These are phyloP conservation scores for Lamprologus sp. DNA, from an alignment of 2,113 vertebrate genomes.

Conservation along the genomic window DNA sequence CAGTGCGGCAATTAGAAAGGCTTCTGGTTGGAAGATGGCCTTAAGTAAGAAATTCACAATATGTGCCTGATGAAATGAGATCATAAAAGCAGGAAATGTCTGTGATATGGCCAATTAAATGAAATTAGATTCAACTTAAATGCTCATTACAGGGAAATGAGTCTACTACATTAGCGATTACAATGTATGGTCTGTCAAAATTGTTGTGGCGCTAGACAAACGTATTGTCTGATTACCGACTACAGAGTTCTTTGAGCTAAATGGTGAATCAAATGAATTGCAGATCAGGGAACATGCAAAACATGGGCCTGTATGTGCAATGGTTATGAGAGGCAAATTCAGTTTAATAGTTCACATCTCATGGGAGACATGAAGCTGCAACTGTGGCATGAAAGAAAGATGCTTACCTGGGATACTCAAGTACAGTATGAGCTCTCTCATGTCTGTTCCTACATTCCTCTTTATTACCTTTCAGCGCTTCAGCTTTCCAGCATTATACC, in stretches of 20 bases:
- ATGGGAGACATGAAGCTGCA: background rate
- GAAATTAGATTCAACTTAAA: slow-evolving; percentile 15
- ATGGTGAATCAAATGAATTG: background rate
- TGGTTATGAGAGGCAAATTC: background rate
- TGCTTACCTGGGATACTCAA: background rate
- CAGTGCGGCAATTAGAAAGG: slow-evolving; percentile 19
- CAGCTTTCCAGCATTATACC: background rate
- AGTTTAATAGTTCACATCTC: background rate
- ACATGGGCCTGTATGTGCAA: background rate
- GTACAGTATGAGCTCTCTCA: background rate
- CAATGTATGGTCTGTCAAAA: background rate
- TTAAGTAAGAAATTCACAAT: slow-evolving; percentile 7
- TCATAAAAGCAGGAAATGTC: slow-evolving; percentile 8
- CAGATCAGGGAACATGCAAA: background rate
- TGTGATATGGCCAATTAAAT: slow-evolving; percentile 19
- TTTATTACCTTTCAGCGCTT: background rate
- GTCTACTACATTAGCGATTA: background rate
- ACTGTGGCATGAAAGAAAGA: background rate
- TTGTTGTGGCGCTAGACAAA: background rate
- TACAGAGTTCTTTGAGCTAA: background rate
- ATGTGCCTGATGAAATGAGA: background rate
- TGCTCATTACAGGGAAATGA: background rate
- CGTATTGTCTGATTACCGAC: background rate
- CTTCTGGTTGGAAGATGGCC: background rate
- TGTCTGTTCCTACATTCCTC: background rate